phyloP scores from a whole-genome alignment of 2,888 invertebrate species.

The Prenolepis imparis region DNA sequence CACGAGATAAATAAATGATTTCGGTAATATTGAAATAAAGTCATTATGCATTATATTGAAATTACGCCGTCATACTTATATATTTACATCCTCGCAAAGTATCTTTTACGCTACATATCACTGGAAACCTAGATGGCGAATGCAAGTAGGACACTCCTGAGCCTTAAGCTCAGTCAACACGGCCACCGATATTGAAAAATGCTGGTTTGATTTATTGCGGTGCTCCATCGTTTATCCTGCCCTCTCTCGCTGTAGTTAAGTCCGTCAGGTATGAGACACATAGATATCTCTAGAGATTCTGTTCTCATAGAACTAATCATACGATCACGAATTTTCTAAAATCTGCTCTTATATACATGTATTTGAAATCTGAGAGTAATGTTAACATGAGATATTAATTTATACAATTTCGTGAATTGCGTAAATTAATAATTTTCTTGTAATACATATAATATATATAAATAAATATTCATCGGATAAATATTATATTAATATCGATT shows the following conservation, averaged over 20 bases:
- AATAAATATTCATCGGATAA: background rate
- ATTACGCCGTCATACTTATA: conserved; percentile 15
- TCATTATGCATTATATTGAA: conserved; percentile 32
- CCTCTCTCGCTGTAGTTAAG: conserved; percentile 36
- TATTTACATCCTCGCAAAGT: conserved; percentile 34
- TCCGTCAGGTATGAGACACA: conserved; percentile 35
- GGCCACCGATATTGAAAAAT: conserved; percentile 61
- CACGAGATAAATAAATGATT: conserved; percentile 22
- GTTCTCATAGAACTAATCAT: conserved; percentile 51
- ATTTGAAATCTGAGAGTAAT: background rate
- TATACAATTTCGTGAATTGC: background rate
- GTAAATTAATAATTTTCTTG: background rate
- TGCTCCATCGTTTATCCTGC: conserved; percentile 63
- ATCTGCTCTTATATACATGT: background rate
- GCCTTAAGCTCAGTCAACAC: conserved; percentile 64
- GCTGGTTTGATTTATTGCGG: conserved; percentile 65
- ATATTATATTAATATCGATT: background rate
- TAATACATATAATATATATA: background rate
- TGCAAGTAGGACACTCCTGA: conserved; percentile 51
- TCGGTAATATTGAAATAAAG: conserved; percentile 31
- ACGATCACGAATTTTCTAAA: conserved; percentile 51
- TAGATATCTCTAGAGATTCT: conserved; percentile 43
- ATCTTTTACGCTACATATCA: conserved; percentile 30
- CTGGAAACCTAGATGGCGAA: conserved; percentile 34
- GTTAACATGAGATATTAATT: background rate